Evolutionary conservation across 2,888 invertebrate species (phyloP).

Genomic region (Barypeithes pellucidus): DNA sequence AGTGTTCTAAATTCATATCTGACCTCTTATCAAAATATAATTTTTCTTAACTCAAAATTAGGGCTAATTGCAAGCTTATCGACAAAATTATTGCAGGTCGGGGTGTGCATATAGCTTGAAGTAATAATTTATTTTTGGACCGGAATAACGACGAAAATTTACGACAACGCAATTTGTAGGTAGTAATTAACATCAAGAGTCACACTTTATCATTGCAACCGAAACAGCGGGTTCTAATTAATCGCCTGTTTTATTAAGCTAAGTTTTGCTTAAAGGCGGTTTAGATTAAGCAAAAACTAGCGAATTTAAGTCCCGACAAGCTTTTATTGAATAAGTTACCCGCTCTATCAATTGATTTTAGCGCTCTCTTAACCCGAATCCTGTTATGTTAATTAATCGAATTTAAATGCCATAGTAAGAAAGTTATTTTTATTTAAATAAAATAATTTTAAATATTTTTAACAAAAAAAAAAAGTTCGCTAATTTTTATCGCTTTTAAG

Average conservation of each 20-base stretch:
- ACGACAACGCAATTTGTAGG: conserved; percentile 65
- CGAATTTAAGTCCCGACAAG: too few relatives aligned
- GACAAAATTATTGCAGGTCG: conserved; percentile 28
- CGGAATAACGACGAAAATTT: conserved; percentile 58
- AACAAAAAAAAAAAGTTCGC: too few relatives aligned
- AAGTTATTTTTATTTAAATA: too few relatives aligned
- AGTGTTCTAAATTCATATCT: too few relatives aligned
- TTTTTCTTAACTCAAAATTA: not conserved
- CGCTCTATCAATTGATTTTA: too few relatives aligned
- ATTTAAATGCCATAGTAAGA: too few relatives aligned
- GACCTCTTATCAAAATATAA: too few relatives aligned
- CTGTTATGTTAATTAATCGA: too few relatives aligned
- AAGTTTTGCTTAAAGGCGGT: conserved; percentile 21
- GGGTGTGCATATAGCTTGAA: conserved; percentile 23
- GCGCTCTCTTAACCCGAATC: too few relatives aligned
- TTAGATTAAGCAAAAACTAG: conserved; percentile 1
- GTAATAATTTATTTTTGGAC: conserved; percentile 51
- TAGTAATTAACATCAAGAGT: conserved; percentile 65
- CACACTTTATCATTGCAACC: conserved; percentile 61
- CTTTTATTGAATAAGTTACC: too few relatives aligned
- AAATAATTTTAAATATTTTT: too few relatives aligned
- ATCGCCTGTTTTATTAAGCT: conserved; percentile 58
- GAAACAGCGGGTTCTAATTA: conserved; percentile 60
- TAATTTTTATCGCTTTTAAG: too few relatives aligned
- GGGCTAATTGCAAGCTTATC: conserved; percentile 12